Conservation (phyloP, 2,888 invertebrate species). For the Mesorhabditis spiculigera region DNA sequence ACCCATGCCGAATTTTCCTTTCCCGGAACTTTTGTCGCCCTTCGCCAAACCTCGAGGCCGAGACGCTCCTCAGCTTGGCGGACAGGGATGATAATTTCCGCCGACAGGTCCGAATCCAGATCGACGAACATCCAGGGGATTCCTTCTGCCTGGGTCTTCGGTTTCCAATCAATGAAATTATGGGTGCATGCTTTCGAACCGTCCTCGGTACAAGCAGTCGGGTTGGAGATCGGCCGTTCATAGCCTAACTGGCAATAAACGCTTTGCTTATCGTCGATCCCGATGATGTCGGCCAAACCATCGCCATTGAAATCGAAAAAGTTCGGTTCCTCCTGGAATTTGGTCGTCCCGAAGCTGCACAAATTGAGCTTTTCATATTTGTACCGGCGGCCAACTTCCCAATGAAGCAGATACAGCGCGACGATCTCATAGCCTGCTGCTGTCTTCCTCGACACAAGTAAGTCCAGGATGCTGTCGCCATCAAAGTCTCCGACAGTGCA, state of each 20-base stretch:
- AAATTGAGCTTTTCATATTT: not conserved
- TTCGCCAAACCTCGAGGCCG: not conserved
- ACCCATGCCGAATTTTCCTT: not conserved
- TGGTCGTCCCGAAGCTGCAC: slow-evolving; percentile 3
- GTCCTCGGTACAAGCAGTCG: not conserved
- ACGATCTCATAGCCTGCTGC: not conserved
- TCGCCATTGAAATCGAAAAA: slow-evolving; percentile 38
- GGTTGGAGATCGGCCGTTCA: slow-evolving; percentile 8
- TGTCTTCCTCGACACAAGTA: slow-evolving; percentile 31
- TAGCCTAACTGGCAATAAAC: not conserved
- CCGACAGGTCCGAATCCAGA: not conserved
- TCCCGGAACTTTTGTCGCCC: not conserved
- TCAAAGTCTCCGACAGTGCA: slow-evolving; percentile 55
- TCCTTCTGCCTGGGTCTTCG: not conserved
- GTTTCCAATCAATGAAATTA: not conserved
- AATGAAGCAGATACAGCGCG: not conserved
- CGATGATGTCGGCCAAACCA: slow-evolving; percentile 45
- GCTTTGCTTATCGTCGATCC: slow-evolving; percentile 28
- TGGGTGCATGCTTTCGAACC: not conserved
- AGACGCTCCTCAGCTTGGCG: not conserved
- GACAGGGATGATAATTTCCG: not conserved
- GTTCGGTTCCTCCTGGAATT: not conserved
- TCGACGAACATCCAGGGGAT: slow-evolving; percentile 1
- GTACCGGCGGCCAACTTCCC: not conserved
- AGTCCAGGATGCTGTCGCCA: slow-evolving; percentile 48